Evolutionary conservation across 2,888 invertebrate genomes (phyloP).

Genomic region (Drosophila borborema): DNA sequence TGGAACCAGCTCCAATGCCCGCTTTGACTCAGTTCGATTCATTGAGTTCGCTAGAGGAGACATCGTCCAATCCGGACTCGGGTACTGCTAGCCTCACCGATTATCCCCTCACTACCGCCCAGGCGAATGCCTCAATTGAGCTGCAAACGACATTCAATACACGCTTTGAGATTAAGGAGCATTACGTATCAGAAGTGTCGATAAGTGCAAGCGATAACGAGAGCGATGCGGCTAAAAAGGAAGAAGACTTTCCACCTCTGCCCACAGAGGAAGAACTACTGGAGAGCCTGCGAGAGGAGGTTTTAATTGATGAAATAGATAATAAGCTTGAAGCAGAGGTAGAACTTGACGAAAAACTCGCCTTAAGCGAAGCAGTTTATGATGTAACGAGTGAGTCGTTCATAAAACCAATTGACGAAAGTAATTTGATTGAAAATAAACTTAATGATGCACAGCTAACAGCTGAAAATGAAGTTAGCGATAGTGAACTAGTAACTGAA

Average conservation of each 20-base stretch:
- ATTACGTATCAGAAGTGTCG: constrained; percentile 75
- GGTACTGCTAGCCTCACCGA: constrained; percentile 84
- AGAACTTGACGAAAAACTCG: constrained; percentile 40
- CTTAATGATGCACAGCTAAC: constrained; percentile 37
- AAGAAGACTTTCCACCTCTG: constrained; percentile 68
- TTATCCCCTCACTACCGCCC: constrained; percentile 71
- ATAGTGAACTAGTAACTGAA: constrained; percentile 32
- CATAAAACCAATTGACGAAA: constrained; percentile 5
- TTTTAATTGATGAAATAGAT: constrained; percentile 12
- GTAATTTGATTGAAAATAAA: not conserved
- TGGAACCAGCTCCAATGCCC: constrained; percentile 21
- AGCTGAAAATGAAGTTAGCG: constrained; percentile 27
- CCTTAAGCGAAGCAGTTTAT: constrained; percentile 56
- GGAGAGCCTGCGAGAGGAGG: constrained; percentile 72
- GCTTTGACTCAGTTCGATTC: constrained; percentile 76
- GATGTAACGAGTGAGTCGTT: constrained; percentile 48
- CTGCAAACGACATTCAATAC: constrained; percentile 80
- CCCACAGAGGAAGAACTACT: constrained; percentile 77
- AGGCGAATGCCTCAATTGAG: constrained; percentile 77
- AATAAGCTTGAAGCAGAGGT: not conserved
- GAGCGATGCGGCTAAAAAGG: constrained; percentile 14
- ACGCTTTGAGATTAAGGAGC: constrained; percentile 81
- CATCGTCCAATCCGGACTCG: constrained; percentile 84
- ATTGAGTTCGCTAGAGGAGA: constrained; percentile 81
- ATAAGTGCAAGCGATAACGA: constrained; percentile 51